phyloP scores from a whole-genome alignment of 2,113 vertebrate genomes.

The Phalacrocorax carbo region DNA sequence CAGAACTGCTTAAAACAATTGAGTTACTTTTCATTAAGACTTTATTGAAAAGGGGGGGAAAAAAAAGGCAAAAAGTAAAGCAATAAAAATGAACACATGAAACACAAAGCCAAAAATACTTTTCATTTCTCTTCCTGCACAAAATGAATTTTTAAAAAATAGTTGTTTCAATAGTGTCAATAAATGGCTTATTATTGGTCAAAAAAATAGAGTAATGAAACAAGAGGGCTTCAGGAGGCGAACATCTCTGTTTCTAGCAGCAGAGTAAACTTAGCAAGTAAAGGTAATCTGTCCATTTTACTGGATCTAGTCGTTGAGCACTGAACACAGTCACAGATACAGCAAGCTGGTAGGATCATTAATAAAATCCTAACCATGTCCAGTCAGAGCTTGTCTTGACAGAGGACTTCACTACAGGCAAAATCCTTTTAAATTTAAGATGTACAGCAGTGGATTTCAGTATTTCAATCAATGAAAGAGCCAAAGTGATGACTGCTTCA shows the following conservation, averaged over 20 bases:
- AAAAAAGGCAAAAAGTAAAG: background rate
- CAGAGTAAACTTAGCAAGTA: background rate
- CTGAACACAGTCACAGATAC: background rate
- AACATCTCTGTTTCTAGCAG: background rate
- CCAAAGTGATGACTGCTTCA: background rate
- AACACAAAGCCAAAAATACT: background rate
- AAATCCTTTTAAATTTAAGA: background rate
- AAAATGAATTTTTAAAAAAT: background rate
- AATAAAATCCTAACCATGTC: background rate
- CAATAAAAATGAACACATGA: background rate
- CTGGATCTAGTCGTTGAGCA: background rate
- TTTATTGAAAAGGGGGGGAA: background rate
- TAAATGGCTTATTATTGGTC: background rate
- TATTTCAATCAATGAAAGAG: background rate
- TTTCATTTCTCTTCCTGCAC: background rate
- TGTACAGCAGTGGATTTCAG: background rate
- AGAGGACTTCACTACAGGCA: background rate
- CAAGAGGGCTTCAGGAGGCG: background rate
- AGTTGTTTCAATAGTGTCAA: background rate
- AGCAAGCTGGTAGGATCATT: background rate
- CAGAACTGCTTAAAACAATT: background rate
- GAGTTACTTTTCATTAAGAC: background rate
- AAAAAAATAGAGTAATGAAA: background rate
- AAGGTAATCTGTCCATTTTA: background rate
- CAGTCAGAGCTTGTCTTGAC: background rate